Base-by-base conservation (phyloP, 1,140 invertebrate genomes). In the Bombus balteatus region DNA sequence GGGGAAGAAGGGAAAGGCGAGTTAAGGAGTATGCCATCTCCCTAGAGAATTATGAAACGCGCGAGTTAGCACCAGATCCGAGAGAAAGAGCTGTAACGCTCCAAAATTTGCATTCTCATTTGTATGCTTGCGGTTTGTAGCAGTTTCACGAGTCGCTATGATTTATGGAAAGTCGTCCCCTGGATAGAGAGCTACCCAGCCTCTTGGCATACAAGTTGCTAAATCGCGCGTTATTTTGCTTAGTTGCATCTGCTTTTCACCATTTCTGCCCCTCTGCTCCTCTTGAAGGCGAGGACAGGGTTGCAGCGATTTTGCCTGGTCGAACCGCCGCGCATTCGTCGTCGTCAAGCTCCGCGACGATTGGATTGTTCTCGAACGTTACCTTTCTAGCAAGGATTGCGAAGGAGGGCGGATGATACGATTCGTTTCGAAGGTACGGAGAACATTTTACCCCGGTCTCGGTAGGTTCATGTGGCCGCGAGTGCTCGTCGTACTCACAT, bases 51-150 rank as follows among this genome's bases (percentile, higher is more conserved):
- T 22, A 25, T 15, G 32, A 39, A 34, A n/a, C 43, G 34, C 34
- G 32, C 22, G 4, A n/a, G 3, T 62, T 62, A 62, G 1, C 12
- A 13, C 3, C 13, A 18, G 65, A 18, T 34, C 18, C 32, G 3
- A 37, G 32, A 1, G 65, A 34, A 34, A 34, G 65, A 66, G 65
- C 28, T 12, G 65, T 28, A 65, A n/a, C 62, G 13, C 3, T n/a
- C 3, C 12, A 28, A 15, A 68, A 66, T 90, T 90, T 90, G 72
- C 89, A 90, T 85, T 83, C 86, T 85, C 88, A 81, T 89, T 90
- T 71, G 75, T 88, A 85, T 86, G 82, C 66, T 39, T 68, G 66
- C 28, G 18, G 28, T n/a, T 62, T 47, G 75, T 78, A 68, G 74
- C 77, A 65, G 59, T 90, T 89, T 74, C 34, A 74, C 71, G 32